Evolutionary conservation across 2,113 vertebrate species (phyloP).

Genomic region (Saccopteryx leptura): DNA sequence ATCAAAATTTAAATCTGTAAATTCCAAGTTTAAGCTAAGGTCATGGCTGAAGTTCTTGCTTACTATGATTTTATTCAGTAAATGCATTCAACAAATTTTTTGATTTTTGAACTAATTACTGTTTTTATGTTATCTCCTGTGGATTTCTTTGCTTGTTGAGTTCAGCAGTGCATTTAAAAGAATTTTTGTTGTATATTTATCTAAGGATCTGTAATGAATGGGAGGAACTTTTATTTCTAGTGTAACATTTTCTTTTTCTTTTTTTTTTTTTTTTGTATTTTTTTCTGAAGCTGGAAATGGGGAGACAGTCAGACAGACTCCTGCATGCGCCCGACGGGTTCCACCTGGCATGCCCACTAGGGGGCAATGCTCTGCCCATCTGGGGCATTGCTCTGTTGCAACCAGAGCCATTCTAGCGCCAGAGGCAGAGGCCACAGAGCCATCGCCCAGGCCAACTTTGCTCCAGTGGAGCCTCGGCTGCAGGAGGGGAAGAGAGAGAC

Average conservation of each 20-base stretch:
- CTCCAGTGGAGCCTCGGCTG: no score
- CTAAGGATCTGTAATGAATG: conserved; percentile 29
- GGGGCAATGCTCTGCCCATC: no score
- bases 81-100: not conserved
- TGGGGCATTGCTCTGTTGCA: no score
- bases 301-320: no score
- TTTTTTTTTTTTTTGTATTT: no score
- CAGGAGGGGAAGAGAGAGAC: no score
- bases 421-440: no score
- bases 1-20: not conserved
- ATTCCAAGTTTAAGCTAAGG: conserved; percentile 39
- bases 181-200: conserved; percentile 5
- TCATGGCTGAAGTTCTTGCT: conserved; percentile 1
- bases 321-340: no score
- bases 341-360: no score
- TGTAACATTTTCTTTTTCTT: not conserved
- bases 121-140: not conserved
- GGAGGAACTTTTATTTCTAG: not conserved
- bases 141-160: not conserved
- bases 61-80: conserved; percentile 31
- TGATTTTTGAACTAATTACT: not conserved
- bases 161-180: conserved; percentile 31
- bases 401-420: no score
- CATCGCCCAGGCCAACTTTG: no score
- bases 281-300: no score